Conservation (phyloP, 2,797 vertebrate species). For the Lithobates sylvaticus region DNA sequence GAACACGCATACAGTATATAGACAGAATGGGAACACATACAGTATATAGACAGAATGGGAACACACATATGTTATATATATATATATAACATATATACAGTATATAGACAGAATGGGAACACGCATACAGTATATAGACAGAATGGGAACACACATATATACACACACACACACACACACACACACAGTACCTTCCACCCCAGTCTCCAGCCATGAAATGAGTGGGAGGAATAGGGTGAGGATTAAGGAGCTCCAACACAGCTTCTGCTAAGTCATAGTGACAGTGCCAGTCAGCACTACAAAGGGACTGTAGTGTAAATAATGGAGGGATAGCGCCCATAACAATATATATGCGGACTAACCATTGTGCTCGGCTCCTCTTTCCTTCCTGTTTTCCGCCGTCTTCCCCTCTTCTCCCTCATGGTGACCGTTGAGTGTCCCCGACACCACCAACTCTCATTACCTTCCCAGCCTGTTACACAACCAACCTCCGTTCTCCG, state of each 20-base stretch:
- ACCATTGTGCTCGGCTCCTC: conserved; percentile 13
- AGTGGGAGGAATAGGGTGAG: too few species aligned
- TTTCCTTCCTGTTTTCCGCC: conserved; percentile 9
- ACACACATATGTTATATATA: too few species aligned
- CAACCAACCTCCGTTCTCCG: conserved; percentile 1
- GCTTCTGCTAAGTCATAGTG: background rate
- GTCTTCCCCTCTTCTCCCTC: conserved; percentile 46
- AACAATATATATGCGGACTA: background rate
- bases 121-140: too few species aligned
- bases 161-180: too few species aligned
- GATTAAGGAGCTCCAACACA: background rate
- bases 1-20: too few species aligned
- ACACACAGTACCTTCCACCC: too few species aligned
- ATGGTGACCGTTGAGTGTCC: background rate
- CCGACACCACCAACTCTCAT: background rate
- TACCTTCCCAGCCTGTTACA: background rate
- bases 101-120: too few species aligned
- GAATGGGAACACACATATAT: too few species aligned
- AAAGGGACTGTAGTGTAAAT: background rate
- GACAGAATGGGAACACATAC: too few species aligned
- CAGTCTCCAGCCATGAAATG: too few species aligned
- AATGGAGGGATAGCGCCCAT: background rate
- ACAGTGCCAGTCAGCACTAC: background rate
- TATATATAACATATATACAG: too few species aligned
- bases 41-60: too few species aligned